phyloP scores from a whole-genome alignment of 2,888 invertebrate species.

The Rhagonycha lutea region DNA sequence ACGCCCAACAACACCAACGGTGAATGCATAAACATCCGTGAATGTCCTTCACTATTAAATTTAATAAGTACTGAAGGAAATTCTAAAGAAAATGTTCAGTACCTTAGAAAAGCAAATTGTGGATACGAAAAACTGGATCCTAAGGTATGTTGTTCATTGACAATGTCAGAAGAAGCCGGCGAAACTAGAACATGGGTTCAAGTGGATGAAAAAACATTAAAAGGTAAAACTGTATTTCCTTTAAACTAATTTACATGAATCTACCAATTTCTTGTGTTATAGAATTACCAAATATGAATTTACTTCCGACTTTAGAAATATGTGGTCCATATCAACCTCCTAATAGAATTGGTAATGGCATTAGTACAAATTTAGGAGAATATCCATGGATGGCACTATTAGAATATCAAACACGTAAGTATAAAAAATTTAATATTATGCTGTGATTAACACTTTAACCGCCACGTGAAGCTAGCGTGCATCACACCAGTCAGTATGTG shows the following conservation, averaged over 20 bases:
- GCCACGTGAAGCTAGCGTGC: no score
- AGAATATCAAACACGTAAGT: constrained; percentile 66
- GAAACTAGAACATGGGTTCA: background rate
- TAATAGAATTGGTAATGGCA: constrained; percentile 68
- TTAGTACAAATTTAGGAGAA: constrained; percentile 64
- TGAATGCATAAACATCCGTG: constrained; percentile 55
- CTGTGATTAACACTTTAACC: no score
- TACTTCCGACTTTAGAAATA: constrained; percentile 47
- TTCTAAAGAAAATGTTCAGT: constrained; percentile 51
- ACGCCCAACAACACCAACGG: constrained; percentile 55
- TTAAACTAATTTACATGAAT: background rate
- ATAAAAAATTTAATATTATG: constrained; percentile 18
- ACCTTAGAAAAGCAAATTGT: constrained; percentile 68
- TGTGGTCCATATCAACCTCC: constrained; percentile 61
- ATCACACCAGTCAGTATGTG: no score
- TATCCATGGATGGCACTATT: constrained; percentile 74
- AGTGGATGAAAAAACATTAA: background rate
- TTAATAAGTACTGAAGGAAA: constrained; percentile 54
- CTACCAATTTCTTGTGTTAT: background rate
- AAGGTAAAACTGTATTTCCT: background rate
- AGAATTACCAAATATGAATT: background rate
- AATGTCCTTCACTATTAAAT: constrained; percentile 53
- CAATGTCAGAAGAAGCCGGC: background rate
- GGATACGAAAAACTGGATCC: constrained; percentile 65
- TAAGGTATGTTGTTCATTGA: constrained; percentile 59